Base-by-base conservation (phyloP, 2,113 vertebrate genomes). In the Chionis minor region DNA sequence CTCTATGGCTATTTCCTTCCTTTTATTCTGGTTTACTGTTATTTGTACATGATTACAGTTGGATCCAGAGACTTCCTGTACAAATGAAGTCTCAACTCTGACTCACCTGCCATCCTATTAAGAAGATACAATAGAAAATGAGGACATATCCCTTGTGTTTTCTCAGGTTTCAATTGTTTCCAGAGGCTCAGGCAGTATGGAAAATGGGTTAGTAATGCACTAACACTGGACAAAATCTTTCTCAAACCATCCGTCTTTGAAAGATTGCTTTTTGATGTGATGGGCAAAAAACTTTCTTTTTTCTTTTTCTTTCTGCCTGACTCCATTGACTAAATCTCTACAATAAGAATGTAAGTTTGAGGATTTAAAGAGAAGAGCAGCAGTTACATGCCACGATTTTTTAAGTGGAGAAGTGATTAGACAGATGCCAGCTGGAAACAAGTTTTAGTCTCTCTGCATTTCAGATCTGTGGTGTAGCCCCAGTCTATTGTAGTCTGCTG, bases 141-240 rank as follows among this genome's bases (percentile, higher is more conserved):
- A 90, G 84, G 81, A 90, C 62, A 52, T 96, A 62, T 91, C 95
- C 58, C 81, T 1, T 71, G 84, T 82, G 94, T 95, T 96, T 94
- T 96, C 95, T 97, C 27, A 40, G n/a, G n/a, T 96, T 96, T 86
- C 91, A 90, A 12, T 88, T 95, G 83, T 94, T 97, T 97, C 85
- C 86, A 95, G 87, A 83, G 86, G 45, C 74, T 40, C n/a, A 91
- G 62, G 45, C 84, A 95, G 91, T 62, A 92, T 71, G 89, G 92
- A 95, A 91, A 91, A 95, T 38, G 87, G 81, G 84, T 97, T 97
- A 95, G 91, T 20, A 88, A 70, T 52, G 62, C 42, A 65, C 58
- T 94, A 61, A 82, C 35, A 80, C 23, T 22, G 66, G 83, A 88
- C 18, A n/a, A 82, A 92, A 69, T 62, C 71, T 91, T 81, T 62